Evolutionary conservation across 2,888 invertebrate species (phyloP).

Genomic region (Dorcus parallelipipedus): DNA sequence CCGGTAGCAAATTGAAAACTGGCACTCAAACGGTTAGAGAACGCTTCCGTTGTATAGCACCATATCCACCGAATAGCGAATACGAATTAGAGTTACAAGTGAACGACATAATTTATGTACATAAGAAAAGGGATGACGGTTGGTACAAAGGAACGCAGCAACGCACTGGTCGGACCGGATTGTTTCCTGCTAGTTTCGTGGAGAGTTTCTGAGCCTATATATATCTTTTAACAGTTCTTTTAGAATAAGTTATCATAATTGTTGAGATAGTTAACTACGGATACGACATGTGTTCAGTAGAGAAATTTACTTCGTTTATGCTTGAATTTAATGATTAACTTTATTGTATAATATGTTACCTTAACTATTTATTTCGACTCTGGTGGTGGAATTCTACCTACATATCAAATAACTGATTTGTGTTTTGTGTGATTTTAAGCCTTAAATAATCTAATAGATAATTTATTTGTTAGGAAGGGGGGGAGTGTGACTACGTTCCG

Average conservation of each 20-base stretch:
- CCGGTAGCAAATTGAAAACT: conserved; percentile 49
- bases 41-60: conserved; percentile 85
- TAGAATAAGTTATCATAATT: background rate
- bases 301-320: too few species aligned
- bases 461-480: background rate
- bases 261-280: too few species aligned
- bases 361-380: too few species aligned
- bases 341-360: too few species aligned
- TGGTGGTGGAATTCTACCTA: too few species aligned
- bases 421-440: too few species aligned
- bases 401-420: too few species aligned
- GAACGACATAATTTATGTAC: conserved; percentile 88
- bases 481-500: background rate
- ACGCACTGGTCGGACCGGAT: conserved; percentile 86
- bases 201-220: conserved; percentile 46
- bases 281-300: too few species aligned
- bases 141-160: conserved; percentile 94
- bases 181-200: conserved; percentile 93
- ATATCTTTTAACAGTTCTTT: background rate
- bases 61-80: conserved; percentile 92
- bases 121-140: conserved; percentile 89
- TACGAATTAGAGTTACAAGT: conserved; percentile 87
- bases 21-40: conserved; percentile 44
- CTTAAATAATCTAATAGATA: background rate
- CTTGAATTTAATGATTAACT: too few species aligned